Evolutionary conservation across 2,888 invertebrate species (phyloP), one percentile per base, ranked within the genome.

Genomic region (Thalpophila matura): DNA sequence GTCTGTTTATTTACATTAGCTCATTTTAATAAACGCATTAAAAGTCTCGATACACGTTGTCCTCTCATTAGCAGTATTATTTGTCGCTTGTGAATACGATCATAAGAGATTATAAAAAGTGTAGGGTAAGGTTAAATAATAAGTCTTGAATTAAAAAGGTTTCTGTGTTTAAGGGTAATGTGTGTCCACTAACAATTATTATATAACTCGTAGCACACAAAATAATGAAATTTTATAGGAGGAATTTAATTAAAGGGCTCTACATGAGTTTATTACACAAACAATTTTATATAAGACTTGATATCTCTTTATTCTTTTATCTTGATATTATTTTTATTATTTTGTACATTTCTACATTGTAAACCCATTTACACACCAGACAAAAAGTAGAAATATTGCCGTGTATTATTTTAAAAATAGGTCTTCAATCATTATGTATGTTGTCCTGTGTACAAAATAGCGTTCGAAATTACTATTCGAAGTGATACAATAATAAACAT

Each of bases 361-460:
- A 55, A 58, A 20, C 16, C 40, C 45, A 50, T 60, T 61, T 72
- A 57, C 89, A 87, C 91, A 91, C 90, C 90, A 88, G 87, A 88
- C 61, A 81, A 87, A 89, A 89, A 88, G 81, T 89, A 90, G 91
- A 85, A 88, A 86, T 81, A 77, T 72, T 67, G 59, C 68, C 61
- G 63, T 82, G 74, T 84, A 80, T 78, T 80, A 77, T 75, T 78
- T 81, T 74, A 77, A 67, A 77, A 70, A 79, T 77, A 76, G 64
- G 64, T 74, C 64, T 73, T 68, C 74, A 74, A 72, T 70, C 46
- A 75, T 85, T 84, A 76, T 84, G 82, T 87, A 83, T 85, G 83
- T 86, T 86, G 83, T 89, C 88, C 86, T 86, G 86, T 93, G 94
- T 94, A 94, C 93, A 94, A 94, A n/a, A 92, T 89, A 89, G 86